phyloP scores from a whole-genome alignment of 2,888 invertebrate species.

The Erpobdella octoculata region DNA sequence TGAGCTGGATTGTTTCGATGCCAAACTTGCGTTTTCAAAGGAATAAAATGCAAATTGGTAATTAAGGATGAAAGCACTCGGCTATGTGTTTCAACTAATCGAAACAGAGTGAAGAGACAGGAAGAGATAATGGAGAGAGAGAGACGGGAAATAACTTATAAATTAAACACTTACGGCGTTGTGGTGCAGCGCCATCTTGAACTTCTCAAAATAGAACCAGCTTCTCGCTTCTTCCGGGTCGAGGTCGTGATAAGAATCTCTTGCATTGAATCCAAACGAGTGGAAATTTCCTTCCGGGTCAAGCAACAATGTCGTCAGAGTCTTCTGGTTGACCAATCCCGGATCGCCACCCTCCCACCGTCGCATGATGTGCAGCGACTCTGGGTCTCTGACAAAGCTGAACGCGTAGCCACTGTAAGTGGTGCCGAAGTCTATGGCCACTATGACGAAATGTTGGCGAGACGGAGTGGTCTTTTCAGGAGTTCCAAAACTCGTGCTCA shows the following conservation, averaged over 20 bases:
- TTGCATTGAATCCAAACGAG: constrained; percentile 57
- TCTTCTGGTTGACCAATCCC: constrained; percentile 57
- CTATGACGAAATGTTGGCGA: constrained; percentile 53
- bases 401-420: constrained; percentile 59
- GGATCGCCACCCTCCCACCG: constrained; percentile 56
- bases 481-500: too few relatives aligned
- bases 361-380: constrained; percentile 57
- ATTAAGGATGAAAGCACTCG: too few relatives aligned
- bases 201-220: constrained; percentile 58
- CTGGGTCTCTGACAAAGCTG: constrained; percentile 55
- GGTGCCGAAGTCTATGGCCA: constrained; percentile 59
- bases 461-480: too few relatives aligned
- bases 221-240: constrained; percentile 54
- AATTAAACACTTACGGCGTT: constrained; percentile 34
- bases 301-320: constrained; percentile 56
- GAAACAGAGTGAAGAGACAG: too few relatives aligned
- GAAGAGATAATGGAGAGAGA: too few relatives aligned
- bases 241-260: constrained; percentile 57
- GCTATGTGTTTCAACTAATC: too few relatives aligned
- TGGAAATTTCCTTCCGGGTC: constrained; percentile 56
- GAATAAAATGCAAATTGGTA: too few relatives aligned
- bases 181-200: constrained; percentile 57
- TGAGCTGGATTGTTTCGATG: too few relatives aligned
- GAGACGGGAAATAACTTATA: too few relatives aligned
- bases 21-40: too few relatives aligned